Evolutionary conservation across 2,797 vertebrate species (phyloP).

Genomic region (Artibeus jamaicensis): DNA sequence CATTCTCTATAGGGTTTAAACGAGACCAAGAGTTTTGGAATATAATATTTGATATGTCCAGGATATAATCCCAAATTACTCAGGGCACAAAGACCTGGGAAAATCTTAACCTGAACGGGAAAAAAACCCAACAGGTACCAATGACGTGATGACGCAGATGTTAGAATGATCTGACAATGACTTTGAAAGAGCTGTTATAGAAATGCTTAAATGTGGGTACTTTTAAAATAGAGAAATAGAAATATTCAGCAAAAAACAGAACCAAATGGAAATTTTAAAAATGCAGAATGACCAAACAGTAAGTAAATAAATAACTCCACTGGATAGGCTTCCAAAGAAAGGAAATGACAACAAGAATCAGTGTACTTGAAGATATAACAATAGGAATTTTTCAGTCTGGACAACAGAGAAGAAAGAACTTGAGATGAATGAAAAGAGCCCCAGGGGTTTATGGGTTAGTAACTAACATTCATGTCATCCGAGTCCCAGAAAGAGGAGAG

Average conservation of each 20-base stretch:
- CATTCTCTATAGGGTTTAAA: neutral
- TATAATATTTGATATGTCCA: neutral
- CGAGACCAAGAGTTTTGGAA: neutral
- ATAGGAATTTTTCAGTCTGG: neutral
- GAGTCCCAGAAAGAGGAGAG: neutral
- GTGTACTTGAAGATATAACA: neutral
- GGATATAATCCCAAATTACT: neutral
- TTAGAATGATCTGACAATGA: neutral
- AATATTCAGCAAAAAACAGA: neutral
- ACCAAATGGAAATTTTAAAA: neutral
- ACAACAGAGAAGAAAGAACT: neutral
- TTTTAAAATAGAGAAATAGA: slow-evolving; percentile 14
- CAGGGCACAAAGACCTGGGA: neutral
- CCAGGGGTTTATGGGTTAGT: neutral
- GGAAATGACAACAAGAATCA: neutral
- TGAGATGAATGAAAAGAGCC: neutral
- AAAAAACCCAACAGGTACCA: neutral
- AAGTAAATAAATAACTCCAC: neutral
- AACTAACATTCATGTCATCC: neutral
- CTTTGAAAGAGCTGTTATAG: slow-evolving; percentile 10
- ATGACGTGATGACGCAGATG: neutral
- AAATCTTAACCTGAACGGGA: neutral
- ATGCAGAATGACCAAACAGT: neutral
- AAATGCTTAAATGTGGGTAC: neutral
- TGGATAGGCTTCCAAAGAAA: neutral